Conservation (phyloP, 2,113 vertebrate genomes). For the Gambusia holbrooki region DNA sequence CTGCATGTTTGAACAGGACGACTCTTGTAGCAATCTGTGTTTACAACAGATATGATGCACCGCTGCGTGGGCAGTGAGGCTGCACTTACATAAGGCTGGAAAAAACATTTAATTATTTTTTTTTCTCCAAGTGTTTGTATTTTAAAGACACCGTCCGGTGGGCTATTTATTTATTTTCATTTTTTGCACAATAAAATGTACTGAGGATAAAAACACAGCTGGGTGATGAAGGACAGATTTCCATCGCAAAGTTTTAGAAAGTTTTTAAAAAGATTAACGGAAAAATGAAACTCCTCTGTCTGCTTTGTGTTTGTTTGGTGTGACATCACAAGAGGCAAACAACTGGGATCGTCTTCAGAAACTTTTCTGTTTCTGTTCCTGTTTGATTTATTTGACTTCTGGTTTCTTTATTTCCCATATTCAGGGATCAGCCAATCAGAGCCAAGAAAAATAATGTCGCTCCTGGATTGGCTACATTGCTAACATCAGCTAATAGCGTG, state of each 20-base stretch:
- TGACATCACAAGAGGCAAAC: background rate
- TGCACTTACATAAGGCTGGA: constrained; percentile 9
- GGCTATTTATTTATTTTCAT: too few relatives aligned
- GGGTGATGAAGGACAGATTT: too few relatives aligned
- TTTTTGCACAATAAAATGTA: background rate
- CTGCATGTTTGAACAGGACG: constrained; percentile 57
- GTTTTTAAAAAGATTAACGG: background rate
- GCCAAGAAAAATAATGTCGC: too few relatives aligned
- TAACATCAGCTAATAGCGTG: too few relatives aligned
- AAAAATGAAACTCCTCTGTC: background rate
- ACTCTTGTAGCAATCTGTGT: constrained; percentile 58
- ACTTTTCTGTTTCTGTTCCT: too few relatives aligned
- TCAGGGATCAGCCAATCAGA: too few relatives aligned
- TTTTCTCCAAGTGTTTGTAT: background rate
- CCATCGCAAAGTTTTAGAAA: background rate
- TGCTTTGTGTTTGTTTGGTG: background rate
- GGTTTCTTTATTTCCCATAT: too few relatives aligned
- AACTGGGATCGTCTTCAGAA: too few relatives aligned
- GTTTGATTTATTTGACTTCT: too few relatives aligned
- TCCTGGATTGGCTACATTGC: too few relatives aligned
- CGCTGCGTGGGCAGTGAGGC: constrained; percentile 22
- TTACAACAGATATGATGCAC: constrained; percentile 59
- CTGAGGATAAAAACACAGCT: background rate
- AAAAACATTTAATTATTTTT: constrained; percentile 24
- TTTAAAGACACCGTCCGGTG: background rate